These are phyloP conservation scores for Antrozous pallidus DNA, from an alignment of 2,797 vertebrate genomes.

Conservation along the genomic window DNA sequence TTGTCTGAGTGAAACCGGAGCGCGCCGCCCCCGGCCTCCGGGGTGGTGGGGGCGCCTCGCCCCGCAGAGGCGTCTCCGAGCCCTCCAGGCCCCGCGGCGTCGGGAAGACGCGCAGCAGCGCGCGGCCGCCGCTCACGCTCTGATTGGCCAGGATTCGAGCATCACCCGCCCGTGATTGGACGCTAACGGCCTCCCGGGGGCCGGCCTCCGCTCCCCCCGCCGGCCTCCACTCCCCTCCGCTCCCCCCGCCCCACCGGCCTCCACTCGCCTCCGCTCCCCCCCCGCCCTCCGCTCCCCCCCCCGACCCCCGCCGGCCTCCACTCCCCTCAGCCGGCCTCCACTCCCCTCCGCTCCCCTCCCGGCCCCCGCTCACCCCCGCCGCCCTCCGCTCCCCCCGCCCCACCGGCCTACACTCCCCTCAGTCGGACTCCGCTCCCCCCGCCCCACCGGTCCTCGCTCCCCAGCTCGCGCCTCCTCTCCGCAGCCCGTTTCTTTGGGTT, in stretches of 20 bases:
- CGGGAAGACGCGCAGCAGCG: not conserved
- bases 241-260: too few relatives aligned
- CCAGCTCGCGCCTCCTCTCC: not conserved
- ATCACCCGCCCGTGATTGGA: not conserved
- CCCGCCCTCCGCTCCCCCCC: too few relatives aligned
- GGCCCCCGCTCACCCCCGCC: too few relatives aligned
- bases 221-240: fast-evolving
- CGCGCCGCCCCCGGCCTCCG: not conserved
- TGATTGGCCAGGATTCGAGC: not conserved
- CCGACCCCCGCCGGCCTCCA: fast-evolving
- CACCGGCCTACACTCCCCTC: fast-evolving
- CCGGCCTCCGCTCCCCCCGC: too few relatives aligned
- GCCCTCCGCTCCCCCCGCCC: too few relatives aligned
- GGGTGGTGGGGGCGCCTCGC: fast-evolving
- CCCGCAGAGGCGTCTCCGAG: fast-evolving
- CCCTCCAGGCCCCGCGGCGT: fast-evolving
- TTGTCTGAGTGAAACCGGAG: constrained; percentile 59
- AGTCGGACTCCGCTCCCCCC: fast-evolving
- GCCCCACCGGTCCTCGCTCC: fast-evolving
- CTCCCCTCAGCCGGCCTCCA: fast-evolving
- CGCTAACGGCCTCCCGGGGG: fast-evolving
- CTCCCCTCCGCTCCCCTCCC: fast-evolving
- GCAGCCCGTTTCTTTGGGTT: not conserved
- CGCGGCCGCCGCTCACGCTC: not conserved
- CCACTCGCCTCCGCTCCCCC: fast-evolving